Evolutionary conservation across 1,140 invertebrate species (phyloP), one percentile per base, ranked within the genome.

Genomic region (Nomia melanderi): DNA sequence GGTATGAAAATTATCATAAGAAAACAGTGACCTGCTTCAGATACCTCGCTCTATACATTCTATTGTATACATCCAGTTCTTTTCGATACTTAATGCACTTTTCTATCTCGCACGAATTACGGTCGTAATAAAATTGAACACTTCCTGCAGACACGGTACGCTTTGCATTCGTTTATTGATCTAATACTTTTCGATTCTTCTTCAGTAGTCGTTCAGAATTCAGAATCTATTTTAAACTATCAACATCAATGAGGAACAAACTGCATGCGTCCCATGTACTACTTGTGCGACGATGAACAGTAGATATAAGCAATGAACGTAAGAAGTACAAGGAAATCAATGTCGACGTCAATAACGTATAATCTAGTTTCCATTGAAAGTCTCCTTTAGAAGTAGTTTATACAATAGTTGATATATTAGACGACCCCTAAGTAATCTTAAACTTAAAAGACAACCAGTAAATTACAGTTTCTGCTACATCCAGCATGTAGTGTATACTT

Each of bases 401-500:
- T 25, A 39, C 23, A 1, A 39, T 62, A 69, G 64, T 47, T 14
- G 9, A 17, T 1, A 65, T 1, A 39, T 53, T 70, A 65, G 44
- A n/a, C 0, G 25, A 54, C 17, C 57, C 44, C 1, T 11, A 23
- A 36, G 27, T 56, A 36, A 69, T 70, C 27, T 25, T 41, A n/a
- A n/a, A 27, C 47, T 31, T 5, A 50, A 50, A 25, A 41, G 33
- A 25, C 5, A 56, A 72, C 71, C 47, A 25, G 44, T 56, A 31
- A 39, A 27, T 56, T 56, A 33, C 8, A 71, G 23, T 56, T 63
- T 27, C 56, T 85, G 81, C 65, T 65, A 82, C 75, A 77, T 79
- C 76, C 59, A 83, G 87, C 88, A 88, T 87, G 88, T 87, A 83
- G 57, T 80, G 79, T 81, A 83, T 54, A 85, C 47, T 76, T 74